Percentiles rank a stretch among this genome's conserved stretches.
phyloP scores from a whole-genome alignment of 2,113 vertebrate genomes.

The Synchiropus splendidus region DNA sequence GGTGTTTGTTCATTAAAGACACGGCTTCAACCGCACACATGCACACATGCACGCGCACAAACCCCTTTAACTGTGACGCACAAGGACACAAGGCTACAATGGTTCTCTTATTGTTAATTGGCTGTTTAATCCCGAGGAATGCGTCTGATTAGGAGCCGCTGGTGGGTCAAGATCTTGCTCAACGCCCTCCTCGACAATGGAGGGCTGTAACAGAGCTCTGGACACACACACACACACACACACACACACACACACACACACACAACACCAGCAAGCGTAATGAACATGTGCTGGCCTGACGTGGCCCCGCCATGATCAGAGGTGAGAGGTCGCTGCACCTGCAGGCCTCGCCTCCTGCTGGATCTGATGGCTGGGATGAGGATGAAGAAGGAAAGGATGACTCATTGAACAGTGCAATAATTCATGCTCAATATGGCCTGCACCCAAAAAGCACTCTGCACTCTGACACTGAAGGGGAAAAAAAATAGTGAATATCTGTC shows the following conservation, averaged over 20 bases:
- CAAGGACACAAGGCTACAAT: constrained; percentile 59
- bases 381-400: too few species aligned
- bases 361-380: too few species aligned
- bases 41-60: constrained; percentile 14
- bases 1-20: too few species aligned
- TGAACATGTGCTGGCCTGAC: constrained; percentile 11
- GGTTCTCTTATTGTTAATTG: constrained; percentile 72
- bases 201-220: constrained; percentile 55
- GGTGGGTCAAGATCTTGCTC: constrained; percentile 61
- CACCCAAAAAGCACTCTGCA: too few species aligned
- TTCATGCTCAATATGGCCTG: too few species aligned
- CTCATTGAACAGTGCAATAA: too few species aligned
- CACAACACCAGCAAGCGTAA: constrained; percentile 1
- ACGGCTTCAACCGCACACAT: neutral
- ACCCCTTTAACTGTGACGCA: constrained; percentile 59
- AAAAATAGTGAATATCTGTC: too few species aligned
- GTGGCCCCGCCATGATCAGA: constrained; percentile 4
- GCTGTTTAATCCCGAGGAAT: constrained; percentile 72
- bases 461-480: too few species aligned
- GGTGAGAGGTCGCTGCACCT: constrained; percentile 1
- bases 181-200: constrained; percentile 62
- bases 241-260: constrained; percentile 10
- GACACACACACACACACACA: constrained; percentile 9
- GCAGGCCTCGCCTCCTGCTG: too few species aligned
- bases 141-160: constrained; percentile 60